Percentiles rank a stretch among this genome's conserved stretches.
These are phyloP conservation scores for Sakesphorus luctuosus DNA, from an alignment of 2,113 vertebrate species.

Conservation along the genomic window DNA sequence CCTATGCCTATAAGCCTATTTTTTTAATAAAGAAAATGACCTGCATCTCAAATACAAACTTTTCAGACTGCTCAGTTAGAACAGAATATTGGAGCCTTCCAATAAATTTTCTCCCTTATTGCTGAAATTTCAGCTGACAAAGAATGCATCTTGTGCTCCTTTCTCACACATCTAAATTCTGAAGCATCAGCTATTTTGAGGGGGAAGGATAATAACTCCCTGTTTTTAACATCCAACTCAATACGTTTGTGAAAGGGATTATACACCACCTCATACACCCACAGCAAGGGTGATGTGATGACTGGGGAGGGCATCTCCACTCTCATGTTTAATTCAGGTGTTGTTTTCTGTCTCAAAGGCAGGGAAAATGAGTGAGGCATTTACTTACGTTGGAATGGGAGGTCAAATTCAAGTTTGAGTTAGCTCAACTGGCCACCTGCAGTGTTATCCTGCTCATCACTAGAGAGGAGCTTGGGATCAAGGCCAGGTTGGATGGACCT, in stretches of 20 bases:
- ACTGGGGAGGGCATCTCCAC: background rate
- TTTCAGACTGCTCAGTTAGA: background rate
- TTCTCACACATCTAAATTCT: conserved; percentile 29
- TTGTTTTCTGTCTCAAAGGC: conserved; percentile 5
- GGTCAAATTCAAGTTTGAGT: background rate
- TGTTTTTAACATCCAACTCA: conserved; percentile 28
- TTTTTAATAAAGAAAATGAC: background rate
- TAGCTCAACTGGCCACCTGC: fast-evolving
- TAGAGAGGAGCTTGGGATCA: background rate
- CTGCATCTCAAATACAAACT: background rate
- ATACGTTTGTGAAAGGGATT: background rate
- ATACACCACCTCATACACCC: background rate
- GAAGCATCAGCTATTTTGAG: conserved; percentile 34
- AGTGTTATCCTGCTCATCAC: fast-evolving
- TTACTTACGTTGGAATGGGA: background rate
- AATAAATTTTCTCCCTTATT: background rate
- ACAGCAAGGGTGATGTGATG: background rate
- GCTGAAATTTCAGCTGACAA: conserved; percentile 20
- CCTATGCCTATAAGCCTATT: background rate
- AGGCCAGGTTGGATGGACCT: background rate
- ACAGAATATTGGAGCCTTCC: background rate
- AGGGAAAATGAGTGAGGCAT: fast-evolving
- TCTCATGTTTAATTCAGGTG: background rate
- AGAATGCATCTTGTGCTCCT: background rate
- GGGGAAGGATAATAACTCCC: conserved; percentile 28